These are phyloP conservation scores for Elachura formosa DNA, from an alignment of 2,113 vertebrate genomes.

Conservation along the genomic window DNA sequence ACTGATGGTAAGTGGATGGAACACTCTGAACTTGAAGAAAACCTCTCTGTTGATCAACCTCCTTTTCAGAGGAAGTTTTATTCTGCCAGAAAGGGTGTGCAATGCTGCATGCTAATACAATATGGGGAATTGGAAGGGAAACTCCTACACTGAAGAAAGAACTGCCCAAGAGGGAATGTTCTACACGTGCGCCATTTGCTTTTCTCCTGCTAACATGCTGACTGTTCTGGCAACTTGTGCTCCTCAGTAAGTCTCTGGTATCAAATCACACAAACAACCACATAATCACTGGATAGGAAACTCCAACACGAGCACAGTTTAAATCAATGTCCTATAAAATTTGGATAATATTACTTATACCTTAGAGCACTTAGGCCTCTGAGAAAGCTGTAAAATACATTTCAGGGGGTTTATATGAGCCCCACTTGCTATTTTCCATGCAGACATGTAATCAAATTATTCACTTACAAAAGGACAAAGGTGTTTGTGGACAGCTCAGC, in stretches of 20 bases:
- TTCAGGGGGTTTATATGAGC: neutral
- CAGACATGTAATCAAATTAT: slow-evolving; percentile 18
- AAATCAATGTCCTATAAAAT: slow-evolving; percentile 4
- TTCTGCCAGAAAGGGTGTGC: neutral
- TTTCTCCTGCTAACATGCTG: neutral
- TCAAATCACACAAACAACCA: neutral
- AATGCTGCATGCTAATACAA: neutral
- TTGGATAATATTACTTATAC: neutral
- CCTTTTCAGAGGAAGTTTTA: neutral
- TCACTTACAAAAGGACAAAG: neutral
- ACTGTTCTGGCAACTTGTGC: neutral
- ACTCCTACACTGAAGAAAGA: neutral
- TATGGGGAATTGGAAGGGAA: neutral
- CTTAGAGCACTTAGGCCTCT: neutral
- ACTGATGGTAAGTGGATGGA: neutral
- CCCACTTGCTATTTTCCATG: neutral
- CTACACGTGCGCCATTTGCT: neutral
- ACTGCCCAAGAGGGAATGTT: neutral
- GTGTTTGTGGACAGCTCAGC: neutral
- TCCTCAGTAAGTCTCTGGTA: neutral
- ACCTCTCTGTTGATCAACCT: neutral
- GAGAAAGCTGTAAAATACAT: neutral
- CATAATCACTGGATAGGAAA: neutral
- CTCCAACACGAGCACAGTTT: neutral
- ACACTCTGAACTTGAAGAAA: neutral